Base-by-base conservation (phyloP, 2,888 invertebrate species). In the Caenorhabditis sp. region DNA sequence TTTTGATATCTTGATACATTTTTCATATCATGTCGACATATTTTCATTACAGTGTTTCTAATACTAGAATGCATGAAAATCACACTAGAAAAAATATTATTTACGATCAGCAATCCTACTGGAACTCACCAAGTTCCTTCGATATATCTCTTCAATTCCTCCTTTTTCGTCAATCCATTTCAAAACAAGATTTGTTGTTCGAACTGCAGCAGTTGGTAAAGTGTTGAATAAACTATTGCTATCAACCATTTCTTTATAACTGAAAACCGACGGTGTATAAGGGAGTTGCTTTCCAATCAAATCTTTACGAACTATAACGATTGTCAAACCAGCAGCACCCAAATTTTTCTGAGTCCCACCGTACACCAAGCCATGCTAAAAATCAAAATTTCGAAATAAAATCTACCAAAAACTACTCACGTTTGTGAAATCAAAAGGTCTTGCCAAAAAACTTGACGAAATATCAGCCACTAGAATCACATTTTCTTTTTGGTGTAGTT, bases 291-390 rank as follows among this genome's bases (percentile, higher is more conserved):
- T 83, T 58, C 94, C 95, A 43, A 99, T 89, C 3, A 99, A 90
- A 89, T 99, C 97, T 78, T 97, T 94, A 64, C 96, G 91, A 0
- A 97, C 91, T 67, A 99, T 96, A 1, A 95, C 94, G 10, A 97
- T 89, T 0, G 94, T 95, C 0, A 95, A 92, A 17, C 97, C 99
- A 2, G 97, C 92, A 20, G 95, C 94, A 0, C 97, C 99, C 77
- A 97, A 93, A 89, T 99, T 99, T 90, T 99, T 99, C 89, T 99
- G 99, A 3, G 97, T 96, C 23, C 97, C 97, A 63, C 93, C 97
- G 88, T 93, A 95, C 76, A 99, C 94, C 0, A 95, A 90, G 54
- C 95, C 97, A 90, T 93, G 99, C 93, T 94, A 88, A 84, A 90
- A 53, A 23, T 69, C 20, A 94, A 94, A 91, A n/a, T n/a, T n/a